These are phyloP conservation scores for Capitulum mitella DNA, from an alignment of 2,888 invertebrate species.

Conservation along the genomic window DNA sequence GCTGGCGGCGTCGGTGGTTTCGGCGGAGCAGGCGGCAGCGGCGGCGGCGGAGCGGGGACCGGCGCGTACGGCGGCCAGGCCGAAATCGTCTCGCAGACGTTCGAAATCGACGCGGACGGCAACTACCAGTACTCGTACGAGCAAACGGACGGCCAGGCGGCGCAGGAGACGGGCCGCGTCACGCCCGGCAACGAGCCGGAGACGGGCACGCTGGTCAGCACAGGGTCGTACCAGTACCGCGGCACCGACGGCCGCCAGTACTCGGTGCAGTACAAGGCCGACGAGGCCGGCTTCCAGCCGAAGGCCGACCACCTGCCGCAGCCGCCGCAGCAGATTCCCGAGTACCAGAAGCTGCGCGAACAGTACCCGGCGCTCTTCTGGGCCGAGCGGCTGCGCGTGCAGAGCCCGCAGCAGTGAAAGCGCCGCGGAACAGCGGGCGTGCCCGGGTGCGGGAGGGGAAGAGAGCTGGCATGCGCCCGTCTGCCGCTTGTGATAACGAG, in stretches of 20 bases:
- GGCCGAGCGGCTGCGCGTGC: not conserved
- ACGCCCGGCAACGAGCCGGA: conserved; percentile 27
- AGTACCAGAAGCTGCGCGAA: not conserved
- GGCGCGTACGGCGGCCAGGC: not conserved
- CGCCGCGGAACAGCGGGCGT: no score
- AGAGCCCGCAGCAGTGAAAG: not conserved
- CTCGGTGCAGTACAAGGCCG: conserved; percentile 28
- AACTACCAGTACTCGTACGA: conserved; percentile 27
- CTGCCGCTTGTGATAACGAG: no score
- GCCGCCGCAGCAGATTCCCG: not conserved
- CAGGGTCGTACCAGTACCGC: conserved; percentile 26
- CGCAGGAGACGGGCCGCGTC: conserved; percentile 26
- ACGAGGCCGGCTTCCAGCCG: conserved; percentile 28
- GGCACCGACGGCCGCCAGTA: conserved; percentile 28
- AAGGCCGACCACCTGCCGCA: conserved; percentile 26
- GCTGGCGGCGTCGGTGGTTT: not conserved
- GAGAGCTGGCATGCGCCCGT: no score
- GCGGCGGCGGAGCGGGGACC: conserved; percentile 4
- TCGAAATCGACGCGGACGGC: conserved; percentile 23
- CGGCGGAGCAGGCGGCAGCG: not conserved
- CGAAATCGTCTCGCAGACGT: conserved; percentile 22
- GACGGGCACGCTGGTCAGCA: conserved; percentile 15
- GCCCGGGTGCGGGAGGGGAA: no score
- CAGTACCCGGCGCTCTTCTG: not conserved
- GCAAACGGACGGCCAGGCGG: conserved; percentile 21